Percentiles rank a stretch among this genome's conserved stretches.
Conservation (phyloP, 2,797 vertebrate genomes). For the Cyprinodon diabolis region DNA sequence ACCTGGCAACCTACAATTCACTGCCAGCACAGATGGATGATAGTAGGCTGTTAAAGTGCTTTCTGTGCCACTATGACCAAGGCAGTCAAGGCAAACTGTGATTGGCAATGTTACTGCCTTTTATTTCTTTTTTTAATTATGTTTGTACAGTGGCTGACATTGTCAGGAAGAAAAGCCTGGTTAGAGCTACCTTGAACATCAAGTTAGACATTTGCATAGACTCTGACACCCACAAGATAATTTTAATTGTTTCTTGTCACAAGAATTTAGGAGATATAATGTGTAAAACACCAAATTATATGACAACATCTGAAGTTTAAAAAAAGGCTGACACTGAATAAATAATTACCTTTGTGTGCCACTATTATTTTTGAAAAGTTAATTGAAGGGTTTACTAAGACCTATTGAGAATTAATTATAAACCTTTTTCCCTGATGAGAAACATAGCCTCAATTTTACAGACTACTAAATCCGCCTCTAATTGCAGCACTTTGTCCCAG, state of each 20-base stretch:
- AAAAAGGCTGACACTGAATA: slow-evolving; percentile 21
- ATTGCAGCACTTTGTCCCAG: slow-evolving; percentile 50
- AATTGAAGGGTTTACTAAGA: slow-evolving; percentile 61
- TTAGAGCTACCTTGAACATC: slow-evolving; percentile 13
- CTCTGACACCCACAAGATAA: neutral
- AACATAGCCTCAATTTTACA: slow-evolving; percentile 53
- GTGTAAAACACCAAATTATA: slow-evolving; percentile 3
- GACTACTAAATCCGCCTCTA: slow-evolving; percentile 54
- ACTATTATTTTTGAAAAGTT: slow-evolving; percentile 44
- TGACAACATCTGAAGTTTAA: slow-evolving; percentile 20
- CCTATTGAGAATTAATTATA: slow-evolving; percentile 67
- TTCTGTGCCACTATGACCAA: slow-evolving; percentile 48
- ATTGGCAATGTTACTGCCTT: slow-evolving; percentile 24
- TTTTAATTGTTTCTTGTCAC: neutral
- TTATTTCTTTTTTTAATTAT: slow-evolving; percentile 28
- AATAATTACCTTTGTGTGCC: slow-evolving; percentile 38
- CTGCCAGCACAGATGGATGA: slow-evolving; percentile 68
- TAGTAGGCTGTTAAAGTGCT: slow-evolving; percentile 62
- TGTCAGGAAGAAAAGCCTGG: slow-evolving; percentile 21
- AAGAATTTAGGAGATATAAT: slow-evolving; percentile 23
- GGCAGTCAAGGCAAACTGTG: slow-evolving; percentile 39
- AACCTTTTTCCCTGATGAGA: slow-evolving; percentile 52
- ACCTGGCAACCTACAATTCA: slow-evolving; percentile 41
- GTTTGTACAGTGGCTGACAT: slow-evolving; percentile 15
- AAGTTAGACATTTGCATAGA: slow-evolving; percentile 19